Conservation (phyloP, 2,113 vertebrate genomes). For the Colossoma macropomum region DNA sequence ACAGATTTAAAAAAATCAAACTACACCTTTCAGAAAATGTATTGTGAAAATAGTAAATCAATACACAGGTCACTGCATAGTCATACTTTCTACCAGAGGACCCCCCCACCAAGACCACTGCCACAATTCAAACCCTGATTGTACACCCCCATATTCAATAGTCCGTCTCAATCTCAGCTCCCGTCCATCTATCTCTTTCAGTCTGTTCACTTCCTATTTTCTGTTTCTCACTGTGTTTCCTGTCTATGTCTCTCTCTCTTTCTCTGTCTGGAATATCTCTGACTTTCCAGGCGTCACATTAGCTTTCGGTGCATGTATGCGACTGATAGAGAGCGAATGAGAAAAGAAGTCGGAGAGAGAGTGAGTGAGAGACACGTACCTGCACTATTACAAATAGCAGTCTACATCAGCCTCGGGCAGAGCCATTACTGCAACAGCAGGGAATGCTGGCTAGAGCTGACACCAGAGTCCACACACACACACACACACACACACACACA, state of each 20-base stretch:
- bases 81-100: too few species aligned
- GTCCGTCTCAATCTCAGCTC: neutral
- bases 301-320: conserved; percentile 7
- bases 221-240: conserved; percentile 1
- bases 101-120: too few species aligned
- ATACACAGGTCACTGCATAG: too few species aligned
- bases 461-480: neutral
- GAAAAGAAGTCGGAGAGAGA: too few species aligned
- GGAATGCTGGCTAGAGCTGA: conserved; percentile 21
- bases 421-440: conserved; percentile 34
- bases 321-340: neutral
- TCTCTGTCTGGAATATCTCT: neutral
- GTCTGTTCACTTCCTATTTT: neutral
- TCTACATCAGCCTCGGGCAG: conserved; percentile 24
- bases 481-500: conserved; percentile 3
- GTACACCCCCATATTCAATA: neutral
- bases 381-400: conserved; percentile 44
- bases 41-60: too few species aligned
- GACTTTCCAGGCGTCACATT: conserved; percentile 33
- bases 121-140: neutral
- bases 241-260: neutral
- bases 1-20: too few species aligned
- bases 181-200: neutral
- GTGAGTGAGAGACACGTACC: conserved; percentile 18
- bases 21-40: too few species aligned